Conservation (phyloP, 2,113 vertebrate genomes). For the Xenopus laevis region DNA sequence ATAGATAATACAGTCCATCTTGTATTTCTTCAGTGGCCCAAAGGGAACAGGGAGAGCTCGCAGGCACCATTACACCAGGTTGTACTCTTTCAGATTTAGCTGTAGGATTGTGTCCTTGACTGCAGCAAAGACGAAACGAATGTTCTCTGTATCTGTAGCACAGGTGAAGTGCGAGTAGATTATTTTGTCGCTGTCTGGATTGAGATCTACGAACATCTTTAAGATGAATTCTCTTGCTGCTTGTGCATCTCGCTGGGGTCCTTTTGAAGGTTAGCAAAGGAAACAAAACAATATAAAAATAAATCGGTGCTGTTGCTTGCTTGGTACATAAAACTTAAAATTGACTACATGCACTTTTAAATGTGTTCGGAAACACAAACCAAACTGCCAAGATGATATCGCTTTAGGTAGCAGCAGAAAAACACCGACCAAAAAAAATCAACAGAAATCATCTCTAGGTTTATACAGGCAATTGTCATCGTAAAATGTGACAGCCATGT, state of each 20-base stretch:
- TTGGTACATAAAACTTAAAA: too few relatives aligned
- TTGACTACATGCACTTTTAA: too few relatives aligned
- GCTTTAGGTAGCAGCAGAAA: too few relatives aligned
- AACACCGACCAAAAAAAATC: too few relatives aligned
- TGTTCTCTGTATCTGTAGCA: constrained; percentile 94
- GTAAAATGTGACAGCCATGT: too few relatives aligned
- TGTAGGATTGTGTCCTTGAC: constrained; percentile 95
- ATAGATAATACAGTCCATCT: constrained; percentile 77
- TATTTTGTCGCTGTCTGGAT: constrained; percentile 92
- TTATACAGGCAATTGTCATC: too few relatives aligned
- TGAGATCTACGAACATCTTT: constrained; percentile 97
- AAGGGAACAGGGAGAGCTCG: constrained; percentile 49
- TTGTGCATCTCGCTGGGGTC: constrained; percentile 84
- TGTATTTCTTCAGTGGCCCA: constrained; percentile 56
- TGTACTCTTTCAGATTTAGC: constrained; percentile 93
- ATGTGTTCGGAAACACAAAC: too few relatives aligned
- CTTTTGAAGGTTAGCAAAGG: constrained; percentile 53
- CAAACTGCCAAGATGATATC: too few relatives aligned
- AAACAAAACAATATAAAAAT: too few relatives aligned
- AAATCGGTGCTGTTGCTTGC: too few relatives aligned
- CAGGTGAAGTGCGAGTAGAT: constrained; percentile 98
- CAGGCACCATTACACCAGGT: constrained; percentile 78
- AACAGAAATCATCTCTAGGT: too few relatives aligned
- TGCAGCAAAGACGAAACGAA: constrained; percentile 91
- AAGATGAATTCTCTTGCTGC: constrained; percentile 91